These are phyloP conservation scores for Atrichornis clamosus DNA, from an alignment of 2,113 vertebrate genomes.

Conservation along the genomic window DNA sequence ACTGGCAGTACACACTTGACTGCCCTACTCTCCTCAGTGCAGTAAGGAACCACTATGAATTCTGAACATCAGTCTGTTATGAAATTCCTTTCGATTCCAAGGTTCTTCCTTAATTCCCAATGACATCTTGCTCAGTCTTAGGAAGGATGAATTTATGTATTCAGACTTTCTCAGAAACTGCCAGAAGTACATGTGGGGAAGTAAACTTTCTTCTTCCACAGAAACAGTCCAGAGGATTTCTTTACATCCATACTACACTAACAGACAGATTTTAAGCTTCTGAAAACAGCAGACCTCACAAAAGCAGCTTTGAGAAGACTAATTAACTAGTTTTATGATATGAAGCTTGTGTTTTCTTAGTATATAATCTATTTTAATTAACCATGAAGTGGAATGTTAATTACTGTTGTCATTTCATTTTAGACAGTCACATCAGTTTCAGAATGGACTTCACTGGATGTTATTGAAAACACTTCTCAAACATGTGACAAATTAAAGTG, in stretches of 20 bases:
- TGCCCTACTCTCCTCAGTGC: background rate
- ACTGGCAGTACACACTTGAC: background rate
- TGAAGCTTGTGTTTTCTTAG: constrained; percentile 19
- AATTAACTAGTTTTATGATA: constrained; percentile 12
- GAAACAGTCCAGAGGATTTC: background rate
- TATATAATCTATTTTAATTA: constrained; percentile 55
- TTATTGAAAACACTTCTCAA: constrained; percentile 53
- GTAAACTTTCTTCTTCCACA: background rate
- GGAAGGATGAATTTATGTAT: background rate
- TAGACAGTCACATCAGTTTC: constrained; percentile 36
- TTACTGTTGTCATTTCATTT: constrained; percentile 51
- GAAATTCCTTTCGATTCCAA: background rate
- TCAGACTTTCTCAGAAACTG: background rate
- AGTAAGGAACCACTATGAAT: background rate
- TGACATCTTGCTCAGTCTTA: background rate
- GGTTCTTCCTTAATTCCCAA: background rate
- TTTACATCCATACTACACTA: background rate
- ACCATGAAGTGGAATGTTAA: constrained; percentile 41
- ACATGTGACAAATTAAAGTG: constrained; percentile 27
- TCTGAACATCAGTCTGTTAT: background rate
- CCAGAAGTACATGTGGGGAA: background rate
- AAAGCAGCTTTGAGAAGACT: background rate
- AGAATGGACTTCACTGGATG: constrained; percentile 41
- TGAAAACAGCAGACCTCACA: background rate
- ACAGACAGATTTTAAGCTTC: background rate